Percentiles rank a stretch among this genome's conserved stretches.
These are phyloP conservation scores for Crypturellus undulatus DNA, from an alignment of 2,113 vertebrate species.

Conservation along the genomic window DNA sequence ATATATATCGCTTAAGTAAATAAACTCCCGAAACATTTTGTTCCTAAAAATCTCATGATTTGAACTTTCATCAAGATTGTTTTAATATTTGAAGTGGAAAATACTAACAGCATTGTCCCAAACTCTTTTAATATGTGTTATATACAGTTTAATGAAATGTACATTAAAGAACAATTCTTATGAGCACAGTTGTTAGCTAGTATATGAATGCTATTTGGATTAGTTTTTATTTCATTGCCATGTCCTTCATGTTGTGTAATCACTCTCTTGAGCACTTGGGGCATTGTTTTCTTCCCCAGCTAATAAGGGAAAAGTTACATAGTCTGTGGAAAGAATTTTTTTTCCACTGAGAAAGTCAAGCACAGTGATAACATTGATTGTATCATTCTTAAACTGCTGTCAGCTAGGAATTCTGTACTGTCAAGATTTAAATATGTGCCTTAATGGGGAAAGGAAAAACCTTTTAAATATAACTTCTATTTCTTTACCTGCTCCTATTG, in stretches of 20 bases:
- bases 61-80: neutral
- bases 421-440: neutral
- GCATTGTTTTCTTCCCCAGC: neutral
- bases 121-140: neutral
- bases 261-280: neutral
- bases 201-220: neutral
- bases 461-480: neutral
- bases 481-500: neutral
- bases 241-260: neutral
- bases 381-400: neutral
- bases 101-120: neutral
- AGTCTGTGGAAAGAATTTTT: neutral
- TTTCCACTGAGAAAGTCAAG: neutral
- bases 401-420: neutral
- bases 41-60: neutral
- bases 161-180: neutral
- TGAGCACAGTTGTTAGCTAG: neutral
- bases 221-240: neutral
- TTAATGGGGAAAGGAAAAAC: neutral
- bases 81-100: neutral
- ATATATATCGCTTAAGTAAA: neutral
- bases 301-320: neutral
- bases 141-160: neutral
- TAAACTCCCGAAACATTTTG: neutral
- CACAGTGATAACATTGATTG: neutral